Percentiles rank a stretch among this genome's conserved stretches.
phyloP scores from a whole-genome alignment of 1,140 invertebrate genomes.

The Scaptomyza pallida region DNA sequence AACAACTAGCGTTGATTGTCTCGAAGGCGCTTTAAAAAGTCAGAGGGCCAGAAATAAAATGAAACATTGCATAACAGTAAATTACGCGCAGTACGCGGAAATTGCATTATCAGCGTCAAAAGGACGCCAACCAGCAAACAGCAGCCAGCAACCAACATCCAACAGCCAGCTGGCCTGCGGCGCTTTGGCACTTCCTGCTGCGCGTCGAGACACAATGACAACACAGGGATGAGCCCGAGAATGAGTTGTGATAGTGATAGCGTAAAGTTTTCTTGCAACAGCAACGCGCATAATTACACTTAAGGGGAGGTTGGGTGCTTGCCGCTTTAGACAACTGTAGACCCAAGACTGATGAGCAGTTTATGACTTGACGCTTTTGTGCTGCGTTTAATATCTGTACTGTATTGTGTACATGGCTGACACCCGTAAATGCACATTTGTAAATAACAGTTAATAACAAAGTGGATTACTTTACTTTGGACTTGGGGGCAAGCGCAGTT shows the following conservation, averaged over 20 bases:
- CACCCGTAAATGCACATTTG: slow-evolving; percentile 51
- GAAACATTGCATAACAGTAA: slow-evolving; percentile 81
- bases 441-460: slow-evolving; percentile 75
- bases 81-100: slow-evolving; percentile 66
- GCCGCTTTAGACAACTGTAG: slow-evolving; percentile 1
- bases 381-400: slow-evolving; percentile 65
- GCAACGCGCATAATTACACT: slow-evolving; percentile 74
- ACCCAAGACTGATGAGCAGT: slow-evolving; percentile 77
- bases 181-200: slow-evolving; percentile 74
- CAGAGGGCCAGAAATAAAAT: slow-evolving; percentile 56
- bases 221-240: slow-evolving; percentile 21
- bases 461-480: slow-evolving; percentile 52
- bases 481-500: slow-evolving; percentile 1
- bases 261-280: slow-evolving; percentile 63
- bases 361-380: slow-evolving; percentile 78
- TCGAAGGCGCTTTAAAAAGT: slow-evolving; percentile 38
- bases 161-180: slow-evolving; percentile 53
- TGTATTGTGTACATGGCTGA: slow-evolving; percentile 33
- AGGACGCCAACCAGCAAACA: slow-evolving; percentile 21
- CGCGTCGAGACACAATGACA: slow-evolving; percentile 72
- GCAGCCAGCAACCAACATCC: not conserved
- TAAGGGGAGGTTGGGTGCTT: not conserved
- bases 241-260: slow-evolving; percentile 74
- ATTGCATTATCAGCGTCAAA: slow-evolving; percentile 83
- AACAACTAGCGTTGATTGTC: slow-evolving; percentile 49